Evolutionary conservation across 2,113 vertebrate genomes (phyloP), one percentile per base, ranked within the genome.

Genomic region (Cervus canadensis): DNA sequence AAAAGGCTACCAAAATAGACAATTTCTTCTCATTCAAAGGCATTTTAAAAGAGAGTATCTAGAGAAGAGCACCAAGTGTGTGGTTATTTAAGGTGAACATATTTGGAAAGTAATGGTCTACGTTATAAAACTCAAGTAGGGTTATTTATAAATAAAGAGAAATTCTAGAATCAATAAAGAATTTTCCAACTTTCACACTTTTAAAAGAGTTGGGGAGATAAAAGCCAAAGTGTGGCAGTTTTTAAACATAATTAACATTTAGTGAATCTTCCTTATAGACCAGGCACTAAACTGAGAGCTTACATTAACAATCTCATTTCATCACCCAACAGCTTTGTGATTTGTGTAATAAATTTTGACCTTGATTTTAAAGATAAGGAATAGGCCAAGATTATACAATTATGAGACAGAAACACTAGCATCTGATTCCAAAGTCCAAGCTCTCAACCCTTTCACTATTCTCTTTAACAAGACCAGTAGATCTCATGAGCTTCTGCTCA

Each of bases 101-200:
- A 74, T 7, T 71, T 81, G 43, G 9, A 85, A 93, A 74, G 14
- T 67, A 85, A 67, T 64, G 17, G 57, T 40, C 48, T 85, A 7
- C 86, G 14, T 86, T 94, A 89, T 5, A 85, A 6, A 7, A 94
- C 45, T 96, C 59, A 86, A 52, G 36, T 45, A 94, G 15, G 30
- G 56, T 81, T 82, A 62, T 43, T 56, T 71, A 30, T 85, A 79
- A 78, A 79, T 59, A 92, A 92, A 87, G 26, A 92, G 7, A 81
- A 89, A 64, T 88, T 89, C 59, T 81, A 93, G 67, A 86, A 86
- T 60, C 50, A 94, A 59, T 16, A 82, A 97, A 81, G 33, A 88
- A 57, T 23, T 60, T 85, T 11, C 60, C 45, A 56, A 82, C 12
- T 36, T 89, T 57, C 11, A 76, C 12, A 36, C 8, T 15, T 26